phyloP scores from a whole-genome alignment of 2,113 vertebrate species.

The Glaucidium brasilianum region DNA sequence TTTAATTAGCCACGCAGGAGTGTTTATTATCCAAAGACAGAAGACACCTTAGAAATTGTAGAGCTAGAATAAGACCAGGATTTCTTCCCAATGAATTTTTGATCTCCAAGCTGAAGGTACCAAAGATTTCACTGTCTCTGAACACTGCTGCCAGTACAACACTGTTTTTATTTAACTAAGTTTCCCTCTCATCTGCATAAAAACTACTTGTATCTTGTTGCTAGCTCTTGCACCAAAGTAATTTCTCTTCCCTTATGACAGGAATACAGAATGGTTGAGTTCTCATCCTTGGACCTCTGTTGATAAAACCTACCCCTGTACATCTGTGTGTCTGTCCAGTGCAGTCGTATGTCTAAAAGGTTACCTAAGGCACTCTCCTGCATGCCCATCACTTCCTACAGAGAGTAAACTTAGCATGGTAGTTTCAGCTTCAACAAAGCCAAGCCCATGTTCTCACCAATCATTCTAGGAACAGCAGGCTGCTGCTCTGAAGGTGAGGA shows the following conservation, averaged over 20 bases:
- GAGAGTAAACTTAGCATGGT: neutral
- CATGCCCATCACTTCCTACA: neutral
- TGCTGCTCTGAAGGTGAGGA: neutral
- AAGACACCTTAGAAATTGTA: neutral
- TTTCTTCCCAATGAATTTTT: neutral
- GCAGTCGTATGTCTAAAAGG: accelerated
- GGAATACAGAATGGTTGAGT: neutral
- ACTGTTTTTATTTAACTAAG: neutral
- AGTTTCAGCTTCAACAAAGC: neutral
- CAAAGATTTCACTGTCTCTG: neutral
- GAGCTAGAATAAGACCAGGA: neutral
- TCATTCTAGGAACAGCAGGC: neutral
- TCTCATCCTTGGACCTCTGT: neutral
- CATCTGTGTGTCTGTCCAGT: neutral
- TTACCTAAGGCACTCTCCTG: neutral
- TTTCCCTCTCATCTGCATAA: neutral
- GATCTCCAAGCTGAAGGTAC: neutral
- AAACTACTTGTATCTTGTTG: neutral
- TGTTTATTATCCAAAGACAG: neutral
- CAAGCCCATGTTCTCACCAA: neutral
- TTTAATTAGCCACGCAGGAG: neutral
- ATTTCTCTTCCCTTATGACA: neutral
- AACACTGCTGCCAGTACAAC: neutral
- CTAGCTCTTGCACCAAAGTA: neutral
- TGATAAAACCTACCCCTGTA: neutral